Evolutionary conservation across 1,140 invertebrate genomes (phyloP).

Genomic region (Zelostemma sp.): DNA sequence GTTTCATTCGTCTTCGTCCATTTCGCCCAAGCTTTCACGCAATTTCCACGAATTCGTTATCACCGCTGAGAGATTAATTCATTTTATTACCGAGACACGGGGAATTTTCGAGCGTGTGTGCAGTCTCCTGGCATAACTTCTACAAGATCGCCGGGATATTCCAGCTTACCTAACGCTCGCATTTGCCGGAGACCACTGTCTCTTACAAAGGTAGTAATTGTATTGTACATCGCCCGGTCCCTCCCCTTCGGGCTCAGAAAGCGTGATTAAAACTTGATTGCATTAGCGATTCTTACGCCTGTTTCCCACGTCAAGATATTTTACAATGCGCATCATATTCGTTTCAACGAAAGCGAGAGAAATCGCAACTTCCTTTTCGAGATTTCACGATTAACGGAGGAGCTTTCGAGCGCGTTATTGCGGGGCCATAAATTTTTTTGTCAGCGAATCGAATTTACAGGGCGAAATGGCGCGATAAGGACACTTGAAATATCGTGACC

Average conservation of each 20-base stretch:
- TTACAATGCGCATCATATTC: too few relatives aligned
- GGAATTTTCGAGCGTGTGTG: too few relatives aligned
- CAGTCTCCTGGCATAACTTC: constrained; percentile 44
- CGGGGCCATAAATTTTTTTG: neutral
- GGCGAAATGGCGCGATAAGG: constrained; percentile 14
- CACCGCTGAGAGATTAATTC: constrained; percentile 36
- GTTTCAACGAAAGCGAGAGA: too few relatives aligned
- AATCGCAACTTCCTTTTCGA: constrained; percentile 25
- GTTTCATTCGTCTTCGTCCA: constrained; percentile 28
- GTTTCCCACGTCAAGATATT: constrained; percentile 39
- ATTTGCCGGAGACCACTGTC: constrained; percentile 34
- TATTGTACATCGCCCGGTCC: constrained; percentile 48
- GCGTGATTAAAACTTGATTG: constrained; percentile 60
- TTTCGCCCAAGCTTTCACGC: too few relatives aligned
- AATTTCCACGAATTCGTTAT: constrained; percentile 17
- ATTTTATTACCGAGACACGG: constrained; percentile 39
- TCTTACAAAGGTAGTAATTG: constrained; percentile 48
- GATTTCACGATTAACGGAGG: too few relatives aligned
- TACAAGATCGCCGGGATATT: constrained; percentile 44
- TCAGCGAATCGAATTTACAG: constrained; percentile 4
- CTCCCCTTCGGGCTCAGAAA: constrained; percentile 30
- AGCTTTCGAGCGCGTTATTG: constrained; percentile 2
- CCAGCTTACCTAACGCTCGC: constrained; percentile 31
- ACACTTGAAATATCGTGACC: constrained; percentile 44
- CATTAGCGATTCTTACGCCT: constrained; percentile 54